Evolutionary conservation across 2,888 invertebrate species (phyloP).

Genomic region (Notocelia uddmanniana): DNA sequence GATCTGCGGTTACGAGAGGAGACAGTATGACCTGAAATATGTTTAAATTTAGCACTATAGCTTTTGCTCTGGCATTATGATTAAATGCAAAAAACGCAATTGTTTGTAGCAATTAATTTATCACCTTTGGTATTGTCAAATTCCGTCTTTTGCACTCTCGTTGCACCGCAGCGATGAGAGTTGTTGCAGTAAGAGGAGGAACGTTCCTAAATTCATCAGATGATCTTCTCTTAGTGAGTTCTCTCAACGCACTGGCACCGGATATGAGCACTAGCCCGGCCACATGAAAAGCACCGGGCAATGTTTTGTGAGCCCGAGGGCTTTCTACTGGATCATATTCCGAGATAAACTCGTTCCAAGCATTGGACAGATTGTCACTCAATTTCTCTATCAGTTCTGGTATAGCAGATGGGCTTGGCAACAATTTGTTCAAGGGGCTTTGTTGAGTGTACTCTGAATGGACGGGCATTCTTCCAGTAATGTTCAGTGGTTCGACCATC

Average conservation of each 20-base stretch:
- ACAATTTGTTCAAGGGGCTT: slow-evolving; percentile 84
- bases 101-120: neutral
- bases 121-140: slow-evolving; percentile 75
- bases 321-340: slow-evolving; percentile 92
- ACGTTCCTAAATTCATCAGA: slow-evolving; percentile 67
- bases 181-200: slow-evolving; percentile 74
- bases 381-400: slow-evolving; percentile 89
- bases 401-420: slow-evolving; percentile 87
- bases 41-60: neutral
- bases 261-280: slow-evolving; percentile 88
- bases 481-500: slow-evolving; percentile 83
- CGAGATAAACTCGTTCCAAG: slow-evolving; percentile 93
- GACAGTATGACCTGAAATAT: slow-evolving; percentile 71
- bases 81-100: neutral
- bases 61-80: no score
- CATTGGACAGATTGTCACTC: slow-evolving; percentile 88
- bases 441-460: slow-evolving; percentile 61
- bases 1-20: slow-evolving; percentile 75
- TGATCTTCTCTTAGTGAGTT: slow-evolving; percentile 84
- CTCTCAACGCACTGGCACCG: slow-evolving; percentile 87
- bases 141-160: slow-evolving; percentile 74
- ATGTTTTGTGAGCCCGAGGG: slow-evolving; percentile 87
- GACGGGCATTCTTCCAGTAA: slow-evolving; percentile 68
- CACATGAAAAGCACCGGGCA: slow-evolving; percentile 87
- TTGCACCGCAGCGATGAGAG: slow-evolving; percentile 74